Base-by-base conservation (phyloP, 2,888 invertebrate genomes). In the Gymnocheta viridis region DNA sequence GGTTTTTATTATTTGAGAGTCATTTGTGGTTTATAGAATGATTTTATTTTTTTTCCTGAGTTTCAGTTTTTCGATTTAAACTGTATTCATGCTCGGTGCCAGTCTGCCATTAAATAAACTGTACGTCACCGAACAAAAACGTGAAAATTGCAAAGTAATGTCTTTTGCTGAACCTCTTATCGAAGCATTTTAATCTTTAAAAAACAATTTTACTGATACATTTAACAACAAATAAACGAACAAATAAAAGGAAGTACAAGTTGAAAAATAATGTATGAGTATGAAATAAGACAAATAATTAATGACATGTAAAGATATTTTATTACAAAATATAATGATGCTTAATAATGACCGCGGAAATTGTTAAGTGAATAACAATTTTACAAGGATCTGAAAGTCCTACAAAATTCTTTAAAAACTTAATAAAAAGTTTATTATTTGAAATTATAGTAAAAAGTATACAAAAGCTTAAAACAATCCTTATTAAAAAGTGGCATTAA, bases 61-160 rank as follows among this genome's bases (percentile, higher is more conserved):
- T 29, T 51, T 29, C n/a, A 41, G 12, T 51, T 62, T 62, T 62
- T 29, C 47, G 44, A 44, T 22, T 64, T 51, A 29, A 66, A 41
- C 5, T 58, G 24, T 69, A 51, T 70, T 32, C 49, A 32, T 78
- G 41, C 9, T 58, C 58, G 66, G 51, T 60, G 64, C 73, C 73
- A 67, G 58, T 29, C 73, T 67, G 54, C 49, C 80, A 80, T 41
- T 58, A 73, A 73, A 62, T 47, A 62, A 67, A 60, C 17, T 49
- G 38, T 58, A 66, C 17, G 38, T 67, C 66, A 54, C 27, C 70
- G 22, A 44, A 19, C 38, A 69, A 66, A 69, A 83, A 67, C 77
- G 76, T 77, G 76, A 80, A 83, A 80, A 83, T 72, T 83, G 80
- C 83, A 80, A 83, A 80, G 76, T 83, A 80, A 80, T 83, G 72